Evolutionary conservation across 2,888 invertebrate species (phyloP), one percentile per base, ranked within the genome.

Genomic region (Eumerus sabulonum): DNA sequence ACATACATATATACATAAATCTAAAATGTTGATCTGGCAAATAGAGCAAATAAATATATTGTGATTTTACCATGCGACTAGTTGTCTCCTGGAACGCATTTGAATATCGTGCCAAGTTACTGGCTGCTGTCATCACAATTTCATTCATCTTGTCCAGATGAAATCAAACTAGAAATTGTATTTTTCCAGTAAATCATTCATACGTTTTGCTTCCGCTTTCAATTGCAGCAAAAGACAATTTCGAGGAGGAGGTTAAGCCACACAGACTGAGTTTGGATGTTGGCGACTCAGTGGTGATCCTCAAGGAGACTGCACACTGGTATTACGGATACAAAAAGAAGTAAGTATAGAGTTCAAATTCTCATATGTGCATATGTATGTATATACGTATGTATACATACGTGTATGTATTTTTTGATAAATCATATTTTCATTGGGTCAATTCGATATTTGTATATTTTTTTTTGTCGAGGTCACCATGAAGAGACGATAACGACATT

Each of bases 321-420:
- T 89, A 87, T 84, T 89, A 88, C 85, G 89, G 89, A 72, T 89
- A 86, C 82, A 88, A 86, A 74, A 88, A 88, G 83, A 86, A 86
- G 89, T 89, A 74, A 87, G 88, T 87, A 68, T 1, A 40, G 11
- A 13, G 11, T 1, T 35, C n/a, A 27, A n/a, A 1, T 36, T 12
- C 1, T 0, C 5, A 14, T 45, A 14, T 5, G 5, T 45, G 44
- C 14, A 2, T 45, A 1, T 27, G 2, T 27, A 27, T 27, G 27
- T 27, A 27, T 7, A 27, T 27, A 27, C 5, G 13, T 45, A 14
- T 5, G 5, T 45, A 57, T n/a, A 2, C 45, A 1, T 27, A 4
- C 7, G 7, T 27, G 27, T 27, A 27, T 7, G 7, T 27, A 27
- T n/a, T n/a, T n/a, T 5, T 17, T 54, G 47, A 48, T 54, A 60